phyloP scores from a whole-genome alignment of 1,140 invertebrate genomes.

The Panulirus ornatus region DNA sequence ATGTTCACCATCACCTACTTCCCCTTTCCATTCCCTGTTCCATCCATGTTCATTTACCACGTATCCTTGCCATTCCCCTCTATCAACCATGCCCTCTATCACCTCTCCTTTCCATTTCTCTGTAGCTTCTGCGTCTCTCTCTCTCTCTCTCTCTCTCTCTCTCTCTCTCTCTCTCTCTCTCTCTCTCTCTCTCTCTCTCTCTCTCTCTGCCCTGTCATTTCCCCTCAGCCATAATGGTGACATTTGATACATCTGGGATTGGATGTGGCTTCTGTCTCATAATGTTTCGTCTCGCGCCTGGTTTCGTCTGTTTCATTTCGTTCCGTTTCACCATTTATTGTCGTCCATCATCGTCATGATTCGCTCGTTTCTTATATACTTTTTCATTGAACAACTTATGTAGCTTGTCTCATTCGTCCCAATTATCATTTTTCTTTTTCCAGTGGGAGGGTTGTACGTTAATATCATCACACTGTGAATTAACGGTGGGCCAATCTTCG shows the following conservation, averaged over 20 bases:
- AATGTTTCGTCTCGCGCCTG: slow-evolving; percentile 17
- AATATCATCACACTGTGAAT: too few species aligned
- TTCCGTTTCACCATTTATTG: background rate
- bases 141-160: background rate
- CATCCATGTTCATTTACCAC: too few species aligned
- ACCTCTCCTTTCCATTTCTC: too few species aligned
- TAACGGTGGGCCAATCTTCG: too few species aligned
- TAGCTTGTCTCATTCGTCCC: background rate
- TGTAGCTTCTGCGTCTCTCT: too few species aligned
- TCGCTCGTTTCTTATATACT: too few species aligned
- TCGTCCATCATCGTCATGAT: background rate
- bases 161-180: background rate
- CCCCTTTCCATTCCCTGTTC: too few species aligned
- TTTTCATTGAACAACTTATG: background rate
- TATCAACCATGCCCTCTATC: too few species aligned
- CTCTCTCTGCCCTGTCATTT: background rate
- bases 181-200: background rate
- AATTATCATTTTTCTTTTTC: too few species aligned
- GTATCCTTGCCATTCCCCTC: too few species aligned
- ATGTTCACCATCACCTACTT: too few species aligned
- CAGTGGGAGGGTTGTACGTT: too few species aligned
- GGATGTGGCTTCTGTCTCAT: slow-evolving; percentile 31
- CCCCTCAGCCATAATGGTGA: slow-evolving; percentile 21
- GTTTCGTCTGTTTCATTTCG: background rate
- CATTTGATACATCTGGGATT: slow-evolving; percentile 27